Base-by-base conservation (phyloP, 2,113 vertebrate species). In the Cheirogaleus medius region DNA sequence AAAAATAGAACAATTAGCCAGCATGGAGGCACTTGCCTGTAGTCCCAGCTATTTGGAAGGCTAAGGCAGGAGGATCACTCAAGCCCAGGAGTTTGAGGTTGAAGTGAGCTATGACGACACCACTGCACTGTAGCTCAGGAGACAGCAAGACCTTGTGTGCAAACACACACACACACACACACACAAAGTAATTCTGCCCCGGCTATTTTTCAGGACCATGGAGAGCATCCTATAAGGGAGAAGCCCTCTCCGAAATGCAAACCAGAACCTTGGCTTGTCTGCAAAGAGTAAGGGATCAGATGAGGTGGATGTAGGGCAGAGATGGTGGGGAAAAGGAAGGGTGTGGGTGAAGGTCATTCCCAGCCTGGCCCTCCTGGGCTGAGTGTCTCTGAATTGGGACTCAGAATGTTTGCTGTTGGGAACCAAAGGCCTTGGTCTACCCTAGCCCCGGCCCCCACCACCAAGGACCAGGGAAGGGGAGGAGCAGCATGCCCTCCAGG, bases 141-240 rank as follows among this genome's bases (percentile, higher is more conserved):
- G 60, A 63, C 27, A 12, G 60, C 27, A 5, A 29, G 60, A 63
- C 60, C 27, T 4, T 63, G 60, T 63, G 8, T 29, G 25, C 3
- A 63, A 29, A 63, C 1, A 27, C 11, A 25, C 3, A 18, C 5
- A 18, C 5, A 18, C 4, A 18, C 17, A 54, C 17, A 17, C 52
- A 54, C 52, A 54, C 0, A 60, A 84, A 64, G 13, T 21, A 6
- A 93, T 47, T 47, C 42, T 32, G 42, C 4, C 27, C 0, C 1
- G 14, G 34, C 25, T 8, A 18, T 8, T 34, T 1, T 95, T 97
- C 97, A 98, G 98, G 25, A 98, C 98, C 98, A 97, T 58, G 97
- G 98, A 98, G 96, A 97, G 98, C 94, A 78, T 18, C 69, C 20
- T 0, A 0, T 5, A 4, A 2, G 1, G 1, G 6, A 0, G 5